A percentile compares a stretch with the other conserved stretches of the same genome.
phyloP scores from a whole-genome alignment of 2,797 vertebrate species.

The Cephalopachus bancanus region DNA sequence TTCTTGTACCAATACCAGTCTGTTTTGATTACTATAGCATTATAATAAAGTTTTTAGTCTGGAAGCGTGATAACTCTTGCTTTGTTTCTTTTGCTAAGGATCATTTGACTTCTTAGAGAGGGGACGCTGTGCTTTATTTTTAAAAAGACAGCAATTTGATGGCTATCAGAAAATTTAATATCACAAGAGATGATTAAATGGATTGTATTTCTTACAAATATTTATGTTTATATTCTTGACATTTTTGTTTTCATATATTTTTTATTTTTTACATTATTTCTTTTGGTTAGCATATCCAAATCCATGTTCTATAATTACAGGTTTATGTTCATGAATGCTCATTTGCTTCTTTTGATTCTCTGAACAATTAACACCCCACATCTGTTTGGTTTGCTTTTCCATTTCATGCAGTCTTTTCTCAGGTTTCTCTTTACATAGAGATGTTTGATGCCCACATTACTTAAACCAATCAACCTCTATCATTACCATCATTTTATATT shows the following conservation, averaged over 20 bases:
- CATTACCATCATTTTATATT: neutral
- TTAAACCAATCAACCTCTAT: neutral
- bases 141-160: neutral
- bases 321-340: neutral
- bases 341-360: neutral
- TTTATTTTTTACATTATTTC: neutral
- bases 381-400: neutral
- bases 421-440: neutral
- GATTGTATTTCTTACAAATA: neutral
- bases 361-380: neutral
- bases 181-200: neutral
- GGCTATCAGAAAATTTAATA: neutral
- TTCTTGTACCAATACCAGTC: too few relatives aligned
- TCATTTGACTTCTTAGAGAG: neutral
- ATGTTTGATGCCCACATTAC: neutral
- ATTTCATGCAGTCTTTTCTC: neutral
- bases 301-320: neutral
- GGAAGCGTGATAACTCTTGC: too few relatives aligned
- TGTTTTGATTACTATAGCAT: too few relatives aligned
- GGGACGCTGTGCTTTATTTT: neutral
- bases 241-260: neutral
- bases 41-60: too few relatives aligned
- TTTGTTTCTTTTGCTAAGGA: too few relatives aligned
- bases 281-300: neutral
- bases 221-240: slow-evolving; percentile 7